Percentiles rank a stretch among this genome's conserved stretches.
These are phyloP conservation scores for Diaperis boleti DNA, from an alignment of 2,888 invertebrate genomes.

Conservation along the genomic window DNA sequence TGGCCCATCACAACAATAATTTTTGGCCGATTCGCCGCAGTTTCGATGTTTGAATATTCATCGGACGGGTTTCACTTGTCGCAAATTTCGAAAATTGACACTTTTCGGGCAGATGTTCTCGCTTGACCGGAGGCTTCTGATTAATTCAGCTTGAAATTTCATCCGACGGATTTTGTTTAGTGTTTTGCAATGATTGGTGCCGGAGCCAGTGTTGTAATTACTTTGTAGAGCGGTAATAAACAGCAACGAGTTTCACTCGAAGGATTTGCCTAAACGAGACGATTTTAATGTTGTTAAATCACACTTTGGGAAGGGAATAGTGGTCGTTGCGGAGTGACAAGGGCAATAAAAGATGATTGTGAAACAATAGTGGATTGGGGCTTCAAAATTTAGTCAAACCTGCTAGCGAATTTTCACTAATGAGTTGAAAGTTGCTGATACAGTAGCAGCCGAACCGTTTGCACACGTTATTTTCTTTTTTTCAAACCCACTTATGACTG, in stretches of 20 bases:
- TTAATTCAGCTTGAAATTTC: neutral
- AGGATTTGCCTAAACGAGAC: conserved; percentile 14
- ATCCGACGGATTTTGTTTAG: neutral
- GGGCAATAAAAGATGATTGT: conserved; percentile 4
- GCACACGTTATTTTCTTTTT: too few species aligned
- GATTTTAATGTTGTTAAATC: conserved; percentile 13
- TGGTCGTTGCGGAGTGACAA: conserved; percentile 5
- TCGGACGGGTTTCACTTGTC: conserved; percentile 4
- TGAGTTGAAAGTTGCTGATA: too few species aligned
- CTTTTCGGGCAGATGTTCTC: neutral
- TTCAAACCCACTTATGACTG: too few species aligned
- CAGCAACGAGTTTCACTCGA: conserved; percentile 2
- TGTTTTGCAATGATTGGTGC: conserved; percentile 15
- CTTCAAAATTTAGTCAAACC: too few species aligned
- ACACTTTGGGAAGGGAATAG: neutral
- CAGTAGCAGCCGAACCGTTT: too few species aligned
- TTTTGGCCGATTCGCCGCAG: conserved; percentile 8
- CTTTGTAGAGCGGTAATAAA: conserved; percentile 11
- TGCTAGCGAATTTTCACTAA: too few species aligned
- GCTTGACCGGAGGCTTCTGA: neutral
- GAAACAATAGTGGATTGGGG: too few species aligned
- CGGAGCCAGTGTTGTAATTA: conserved; percentile 3
- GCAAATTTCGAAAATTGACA: conserved; percentile 6
- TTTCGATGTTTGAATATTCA: conserved; percentile 26
- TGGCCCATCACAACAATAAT: conserved; percentile 12